A percentile compares a stretch with the other conserved stretches of the same genome.
These are phyloP conservation scores for Phymorhynchus buccinoides DNA, from an alignment of 1,140 invertebrate genomes.

Conservation along the genomic window DNA sequence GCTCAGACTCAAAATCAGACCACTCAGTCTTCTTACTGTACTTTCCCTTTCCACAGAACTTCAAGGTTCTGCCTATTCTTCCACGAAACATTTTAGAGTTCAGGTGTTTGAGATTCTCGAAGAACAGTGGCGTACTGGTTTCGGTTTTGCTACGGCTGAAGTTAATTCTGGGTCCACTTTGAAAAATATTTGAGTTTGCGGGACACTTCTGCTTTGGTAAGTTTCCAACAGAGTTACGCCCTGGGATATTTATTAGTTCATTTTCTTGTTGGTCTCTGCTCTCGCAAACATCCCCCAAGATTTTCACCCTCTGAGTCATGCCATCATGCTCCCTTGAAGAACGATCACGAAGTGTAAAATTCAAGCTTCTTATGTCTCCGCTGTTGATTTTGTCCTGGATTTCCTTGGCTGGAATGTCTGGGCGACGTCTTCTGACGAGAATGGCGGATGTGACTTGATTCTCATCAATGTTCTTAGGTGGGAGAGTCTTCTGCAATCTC, in stretches of 20 bases:
- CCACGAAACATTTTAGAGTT: slow-evolving; percentile 52
- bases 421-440: slow-evolving; percentile 44
- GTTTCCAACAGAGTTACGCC: neutral
- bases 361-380: slow-evolving; percentile 43
- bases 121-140: slow-evolving; percentile 47
- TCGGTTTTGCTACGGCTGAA: neutral
- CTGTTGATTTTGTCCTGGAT: slow-evolving; percentile 50
- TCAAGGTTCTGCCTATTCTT: slow-evolving; percentile 40
- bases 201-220: neutral
- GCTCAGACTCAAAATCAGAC: neutral
- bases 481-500: slow-evolving; percentile 45
- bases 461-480: slow-evolving; percentile 43
- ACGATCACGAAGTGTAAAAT: slow-evolving; percentile 20
- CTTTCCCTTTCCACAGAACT: slow-evolving; percentile 10
- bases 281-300: neutral
- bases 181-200: neutral
- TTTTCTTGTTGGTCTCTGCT: neutral
- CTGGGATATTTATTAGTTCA: neutral
- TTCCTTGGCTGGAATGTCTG: slow-evolving; percentile 40
- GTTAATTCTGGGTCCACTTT: slow-evolving; percentile 19
- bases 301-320: neutral
- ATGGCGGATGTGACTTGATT: slow-evolving; percentile 45
- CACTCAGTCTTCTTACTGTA: neutral
- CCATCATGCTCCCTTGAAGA: slow-evolving; percentile 15
- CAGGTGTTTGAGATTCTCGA: slow-evolving; percentile 48